These are phyloP conservation scores for Spilosoma lubricipeda DNA, from an alignment of 2,888 invertebrate genomes.

Conservation along the genomic window DNA sequence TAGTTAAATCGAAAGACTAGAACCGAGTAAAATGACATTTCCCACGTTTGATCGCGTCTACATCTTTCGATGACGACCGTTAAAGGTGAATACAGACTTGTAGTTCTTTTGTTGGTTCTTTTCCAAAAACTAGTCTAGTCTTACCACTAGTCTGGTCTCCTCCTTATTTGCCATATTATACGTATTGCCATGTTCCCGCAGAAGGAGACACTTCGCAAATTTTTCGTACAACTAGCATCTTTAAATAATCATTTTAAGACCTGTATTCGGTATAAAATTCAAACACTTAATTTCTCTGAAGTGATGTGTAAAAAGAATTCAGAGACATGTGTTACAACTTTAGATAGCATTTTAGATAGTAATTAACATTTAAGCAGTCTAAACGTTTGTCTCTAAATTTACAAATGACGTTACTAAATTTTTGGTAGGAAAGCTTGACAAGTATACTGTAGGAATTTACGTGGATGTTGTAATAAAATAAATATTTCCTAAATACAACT, in stretches of 20 bases:
- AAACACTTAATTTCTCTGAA: too few species aligned
- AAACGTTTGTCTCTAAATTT: neutral
- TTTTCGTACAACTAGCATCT: neutral
- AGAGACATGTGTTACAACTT: neutral
- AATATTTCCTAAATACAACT: too few species aligned
- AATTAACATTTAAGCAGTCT: neutral
- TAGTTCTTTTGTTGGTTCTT: neutral
- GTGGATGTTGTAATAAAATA: too few species aligned
- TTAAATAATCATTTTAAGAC: too few species aligned
- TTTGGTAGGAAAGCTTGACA: neutral
- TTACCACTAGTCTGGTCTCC: neutral
- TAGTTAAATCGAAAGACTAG: slow-evolving; percentile 53
- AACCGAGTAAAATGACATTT: slow-evolving; percentile 51
- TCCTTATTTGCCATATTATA: neutral
- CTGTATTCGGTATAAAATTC: too few species aligned
- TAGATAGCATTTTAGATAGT: too few species aligned
- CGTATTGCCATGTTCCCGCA: too few species aligned
- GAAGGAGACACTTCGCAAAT: neutral
- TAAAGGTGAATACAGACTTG: slow-evolving; percentile 12
- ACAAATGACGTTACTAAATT: neutral
- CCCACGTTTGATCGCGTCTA: slow-evolving; percentile 47
- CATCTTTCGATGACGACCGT: slow-evolving; percentile 39
- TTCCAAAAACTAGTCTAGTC: neutral
- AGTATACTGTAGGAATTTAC: too few species aligned
- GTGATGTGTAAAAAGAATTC: neutral